Conservation (phyloP, 2,113 vertebrate species). For the Gnathochromis pfefferi region DNA sequence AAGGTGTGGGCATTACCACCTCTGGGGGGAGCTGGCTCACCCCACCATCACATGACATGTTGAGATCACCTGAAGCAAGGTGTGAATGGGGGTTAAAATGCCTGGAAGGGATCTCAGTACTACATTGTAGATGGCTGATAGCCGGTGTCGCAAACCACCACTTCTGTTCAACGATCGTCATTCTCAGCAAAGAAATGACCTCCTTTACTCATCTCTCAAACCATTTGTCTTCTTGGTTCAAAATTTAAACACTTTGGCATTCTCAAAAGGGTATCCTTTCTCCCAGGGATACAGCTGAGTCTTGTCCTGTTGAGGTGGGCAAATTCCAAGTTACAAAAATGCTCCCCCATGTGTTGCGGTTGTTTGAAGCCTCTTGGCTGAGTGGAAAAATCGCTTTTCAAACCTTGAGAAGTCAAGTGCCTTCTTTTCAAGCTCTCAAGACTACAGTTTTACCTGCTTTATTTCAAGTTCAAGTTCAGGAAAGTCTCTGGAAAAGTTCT, state of each 20-base stretch:
- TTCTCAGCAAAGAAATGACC: neutral
- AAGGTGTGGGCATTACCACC: neutral
- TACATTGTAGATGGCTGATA: neutral
- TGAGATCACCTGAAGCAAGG: neutral
- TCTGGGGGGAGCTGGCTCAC: neutral
- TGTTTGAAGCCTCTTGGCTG: neutral
- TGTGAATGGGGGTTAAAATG: neutral
- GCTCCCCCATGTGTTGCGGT: neutral
- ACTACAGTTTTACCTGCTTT: neutral
- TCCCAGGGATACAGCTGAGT: neutral
- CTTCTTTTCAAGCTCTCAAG: neutral
- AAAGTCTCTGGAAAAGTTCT: neutral
- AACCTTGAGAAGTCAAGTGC: neutral
- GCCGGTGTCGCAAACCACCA: neutral
- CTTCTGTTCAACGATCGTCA: neutral
- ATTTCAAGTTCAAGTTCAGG: neutral
- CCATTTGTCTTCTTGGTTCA: neutral
- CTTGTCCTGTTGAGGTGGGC: neutral
- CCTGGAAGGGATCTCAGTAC: neutral
- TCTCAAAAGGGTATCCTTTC: neutral
- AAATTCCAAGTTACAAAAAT: neutral
- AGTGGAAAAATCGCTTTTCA: neutral
- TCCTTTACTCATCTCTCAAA: neutral
- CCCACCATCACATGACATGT: neutral
- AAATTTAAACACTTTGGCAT: neutral